phyloP scores from a whole-genome alignment of 2,113 vertebrate species.

The Caranx melampygus region DNA sequence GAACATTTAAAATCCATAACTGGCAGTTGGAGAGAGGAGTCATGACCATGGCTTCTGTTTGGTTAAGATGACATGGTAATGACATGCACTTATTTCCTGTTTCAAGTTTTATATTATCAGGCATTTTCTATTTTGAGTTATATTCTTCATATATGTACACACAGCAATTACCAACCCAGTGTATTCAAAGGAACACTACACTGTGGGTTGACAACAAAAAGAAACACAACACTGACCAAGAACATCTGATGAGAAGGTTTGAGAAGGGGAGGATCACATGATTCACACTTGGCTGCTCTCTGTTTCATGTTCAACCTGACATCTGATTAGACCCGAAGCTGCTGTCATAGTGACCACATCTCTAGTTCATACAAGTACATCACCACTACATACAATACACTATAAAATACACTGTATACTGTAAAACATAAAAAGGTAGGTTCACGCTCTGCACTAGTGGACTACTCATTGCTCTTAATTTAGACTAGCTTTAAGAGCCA shows the following conservation, averaged over 20 bases:
- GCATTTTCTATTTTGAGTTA: neutral
- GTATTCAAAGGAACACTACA: neutral
- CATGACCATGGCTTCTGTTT: neutral
- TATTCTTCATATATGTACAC: neutral
- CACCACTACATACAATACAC: neutral
- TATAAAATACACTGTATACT: no score
- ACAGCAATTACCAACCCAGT: neutral
- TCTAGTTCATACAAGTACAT: no score
- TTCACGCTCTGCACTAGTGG: no score
- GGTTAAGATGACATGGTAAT: neutral
- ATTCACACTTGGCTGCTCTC: neutral
- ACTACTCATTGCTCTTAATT: neutral
- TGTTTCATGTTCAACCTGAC: neutral
- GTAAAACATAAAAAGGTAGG: no score
- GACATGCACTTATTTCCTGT: neutral
- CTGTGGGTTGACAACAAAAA: neutral
- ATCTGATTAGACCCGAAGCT: no score
- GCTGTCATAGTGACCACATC: no score
- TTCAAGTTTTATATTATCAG: neutral
- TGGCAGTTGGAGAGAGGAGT: neutral
- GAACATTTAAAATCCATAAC: conserved; percentile 6
- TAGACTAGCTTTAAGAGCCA: neutral
- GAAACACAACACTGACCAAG: neutral
- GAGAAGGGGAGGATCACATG: neutral
- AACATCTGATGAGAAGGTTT: neutral